phyloP scores from a whole-genome alignment of 2,113 vertebrate species.

The Zosterops hypoxanthus region DNA sequence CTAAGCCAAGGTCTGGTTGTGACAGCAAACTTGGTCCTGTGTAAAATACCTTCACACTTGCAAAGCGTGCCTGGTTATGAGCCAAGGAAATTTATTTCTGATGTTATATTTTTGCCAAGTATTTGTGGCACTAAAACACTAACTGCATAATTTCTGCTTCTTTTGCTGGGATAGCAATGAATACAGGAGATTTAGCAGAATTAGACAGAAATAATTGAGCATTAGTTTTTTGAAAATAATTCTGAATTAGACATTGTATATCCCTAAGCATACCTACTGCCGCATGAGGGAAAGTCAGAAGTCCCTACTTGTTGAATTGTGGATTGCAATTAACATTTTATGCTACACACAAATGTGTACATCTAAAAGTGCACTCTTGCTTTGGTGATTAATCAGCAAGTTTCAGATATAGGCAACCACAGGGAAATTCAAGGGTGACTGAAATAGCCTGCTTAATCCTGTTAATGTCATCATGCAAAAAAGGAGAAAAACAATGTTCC shows the following conservation, averaged over 20 bases:
- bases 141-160: background rate
- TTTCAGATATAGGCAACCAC: background rate
- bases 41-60: background rate
- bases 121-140: background rate
- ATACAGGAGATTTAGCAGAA: background rate
- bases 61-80: background rate
- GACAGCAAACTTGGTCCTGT: background rate
- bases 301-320: background rate
- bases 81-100: background rate
- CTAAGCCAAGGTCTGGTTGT: background rate
- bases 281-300: background rate
- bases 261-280: background rate
- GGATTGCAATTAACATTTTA: background rate
- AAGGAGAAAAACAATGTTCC: background rate
- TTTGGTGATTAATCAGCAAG: background rate
- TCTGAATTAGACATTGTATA: background rate
- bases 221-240: background rate
- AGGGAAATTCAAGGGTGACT: background rate
- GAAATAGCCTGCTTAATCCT: background rate
- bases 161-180: background rate
- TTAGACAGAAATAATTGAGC: background rate
- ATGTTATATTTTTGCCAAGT: background rate
- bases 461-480: background rate
- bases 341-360: background rate
- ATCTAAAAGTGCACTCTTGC: background rate